Evolutionary conservation across 2,113 vertebrate species (phyloP).

Genomic region (Tympanuchus pallidicinctus): DNA sequence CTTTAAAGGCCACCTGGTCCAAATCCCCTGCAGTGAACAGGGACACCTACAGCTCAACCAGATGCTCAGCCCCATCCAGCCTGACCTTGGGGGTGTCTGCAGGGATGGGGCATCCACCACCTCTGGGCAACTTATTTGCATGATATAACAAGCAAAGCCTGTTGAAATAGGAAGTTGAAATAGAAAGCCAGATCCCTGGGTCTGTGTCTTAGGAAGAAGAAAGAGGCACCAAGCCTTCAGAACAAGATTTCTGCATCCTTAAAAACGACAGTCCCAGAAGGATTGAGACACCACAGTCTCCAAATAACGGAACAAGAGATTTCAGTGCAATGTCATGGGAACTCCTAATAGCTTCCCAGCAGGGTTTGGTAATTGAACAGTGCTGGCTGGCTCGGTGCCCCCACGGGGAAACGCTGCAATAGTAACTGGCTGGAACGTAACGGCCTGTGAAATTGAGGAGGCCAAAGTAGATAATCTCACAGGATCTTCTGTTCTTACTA

Average conservation of each 20-base stretch:
- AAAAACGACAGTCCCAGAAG: background rate
- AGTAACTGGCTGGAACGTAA: background rate
- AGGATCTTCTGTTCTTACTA: background rate
- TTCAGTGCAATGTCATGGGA: background rate
- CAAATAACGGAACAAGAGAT: background rate
- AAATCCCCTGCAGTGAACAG: too few species aligned
- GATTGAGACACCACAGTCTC: background rate
- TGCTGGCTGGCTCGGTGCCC: background rate
- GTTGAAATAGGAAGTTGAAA: background rate
- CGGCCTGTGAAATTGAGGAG: constrained; percentile 1
- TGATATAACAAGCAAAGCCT: background rate
- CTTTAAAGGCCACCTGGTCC: too few species aligned
- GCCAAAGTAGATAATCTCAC: background rate
- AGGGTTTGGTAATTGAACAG: background rate
- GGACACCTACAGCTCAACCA: too few species aligned
- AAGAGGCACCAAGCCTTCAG: background rate
- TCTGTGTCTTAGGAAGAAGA: background rate
- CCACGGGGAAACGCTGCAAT: background rate
- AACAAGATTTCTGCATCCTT: background rate
- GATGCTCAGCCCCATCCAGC: too few species aligned
- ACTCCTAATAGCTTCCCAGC: background rate
- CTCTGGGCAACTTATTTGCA: background rate
- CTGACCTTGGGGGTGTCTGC: too few species aligned
- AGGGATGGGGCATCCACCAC: too few species aligned
- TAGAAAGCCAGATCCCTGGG: background rate